phyloP scores from a whole-genome alignment of 2,113 vertebrate species.

The Phrynosoma blainvillii region DNA sequence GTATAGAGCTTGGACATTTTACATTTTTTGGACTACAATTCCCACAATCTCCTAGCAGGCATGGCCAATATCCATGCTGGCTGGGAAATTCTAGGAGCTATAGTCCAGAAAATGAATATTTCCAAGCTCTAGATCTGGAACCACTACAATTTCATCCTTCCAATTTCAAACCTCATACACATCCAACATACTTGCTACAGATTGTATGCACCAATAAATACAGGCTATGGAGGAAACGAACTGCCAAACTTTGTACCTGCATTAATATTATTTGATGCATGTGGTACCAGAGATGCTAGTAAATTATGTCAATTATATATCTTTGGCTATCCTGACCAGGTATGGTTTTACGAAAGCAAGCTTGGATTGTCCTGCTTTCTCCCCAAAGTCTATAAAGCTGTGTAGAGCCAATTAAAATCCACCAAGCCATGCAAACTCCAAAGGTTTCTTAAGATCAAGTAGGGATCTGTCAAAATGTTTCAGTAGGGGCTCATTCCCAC shows the following conservation, averaged over 20 bases:
- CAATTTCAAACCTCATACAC: neutral
- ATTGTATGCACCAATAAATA: conserved; percentile 15
- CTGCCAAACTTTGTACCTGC: neutral
- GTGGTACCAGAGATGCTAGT: neutral
- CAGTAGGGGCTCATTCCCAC: neutral
- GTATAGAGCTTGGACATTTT: too few relatives aligned
- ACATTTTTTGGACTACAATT: too few relatives aligned
- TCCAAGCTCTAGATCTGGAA: neutral
- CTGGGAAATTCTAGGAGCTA: too few relatives aligned
- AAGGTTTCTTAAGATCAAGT: conserved; percentile 41
- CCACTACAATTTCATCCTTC: conserved; percentile 23
- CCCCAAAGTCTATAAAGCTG: conserved; percentile 16
- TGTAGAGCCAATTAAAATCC: conserved; percentile 17
- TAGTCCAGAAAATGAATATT: neutral
- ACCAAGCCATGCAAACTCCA: conserved; percentile 36
- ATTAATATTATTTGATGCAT: conserved; percentile 17
- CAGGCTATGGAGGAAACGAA: neutral
- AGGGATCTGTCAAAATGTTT: conserved; percentile 36
- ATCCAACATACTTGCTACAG: neutral
- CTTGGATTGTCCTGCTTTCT: neutral
- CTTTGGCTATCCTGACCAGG: conserved; percentile 6
- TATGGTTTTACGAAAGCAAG: conserved; percentile 1
- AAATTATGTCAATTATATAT: conserved; percentile 3
- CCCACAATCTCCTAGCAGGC: too few relatives aligned
- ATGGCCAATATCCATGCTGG: too few relatives aligned